Conservation (phyloP, 2,113 vertebrate genomes). For the Ibidorhyncha struthersii region DNA sequence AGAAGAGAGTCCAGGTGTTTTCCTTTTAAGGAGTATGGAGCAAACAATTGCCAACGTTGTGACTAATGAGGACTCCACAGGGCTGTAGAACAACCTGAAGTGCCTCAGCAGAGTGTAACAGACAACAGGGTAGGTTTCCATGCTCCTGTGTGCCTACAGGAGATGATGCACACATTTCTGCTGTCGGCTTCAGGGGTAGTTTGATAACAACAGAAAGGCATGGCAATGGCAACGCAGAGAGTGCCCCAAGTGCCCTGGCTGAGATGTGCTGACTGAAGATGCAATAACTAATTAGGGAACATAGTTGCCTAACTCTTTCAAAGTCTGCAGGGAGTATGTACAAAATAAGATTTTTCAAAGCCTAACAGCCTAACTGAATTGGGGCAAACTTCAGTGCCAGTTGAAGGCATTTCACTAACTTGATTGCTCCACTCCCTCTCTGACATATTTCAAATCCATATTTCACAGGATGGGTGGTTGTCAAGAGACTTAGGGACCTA, state of each 20-base stretch:
- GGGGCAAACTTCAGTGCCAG: not conserved
- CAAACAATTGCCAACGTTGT: not conserved
- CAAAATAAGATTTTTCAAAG: not conserved
- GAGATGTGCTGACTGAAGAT: not conserved
- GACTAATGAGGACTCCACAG: not conserved
- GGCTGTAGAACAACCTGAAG: not conserved
- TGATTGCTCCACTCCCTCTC: not conserved
- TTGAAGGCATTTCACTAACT: not conserved
- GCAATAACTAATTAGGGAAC: not conserved
- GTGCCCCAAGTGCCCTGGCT: not conserved
- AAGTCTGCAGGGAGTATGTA: not conserved
- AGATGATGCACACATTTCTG: not conserved
- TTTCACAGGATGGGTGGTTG: not conserved
- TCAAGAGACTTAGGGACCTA: not conserved
- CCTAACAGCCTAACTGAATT: not conserved
- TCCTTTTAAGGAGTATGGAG: not conserved
- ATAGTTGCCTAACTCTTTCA: not conserved
- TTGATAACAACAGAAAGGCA: not conserved
- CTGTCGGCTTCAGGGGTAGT: rapidly evolving
- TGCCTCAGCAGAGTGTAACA: rapidly evolving
- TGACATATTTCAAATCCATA: not conserved
- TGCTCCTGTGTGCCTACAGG: rapidly evolving
- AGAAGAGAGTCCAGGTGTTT: not conserved
- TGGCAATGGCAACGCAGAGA: rapidly evolving
- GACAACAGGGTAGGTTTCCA: rapidly evolving